Percentiles rank a stretch among this genome's conserved stretches.
These are phyloP conservation scores for Anguilla anguilla DNA, from an alignment of 2,797 vertebrate species.

Conservation along the genomic window DNA sequence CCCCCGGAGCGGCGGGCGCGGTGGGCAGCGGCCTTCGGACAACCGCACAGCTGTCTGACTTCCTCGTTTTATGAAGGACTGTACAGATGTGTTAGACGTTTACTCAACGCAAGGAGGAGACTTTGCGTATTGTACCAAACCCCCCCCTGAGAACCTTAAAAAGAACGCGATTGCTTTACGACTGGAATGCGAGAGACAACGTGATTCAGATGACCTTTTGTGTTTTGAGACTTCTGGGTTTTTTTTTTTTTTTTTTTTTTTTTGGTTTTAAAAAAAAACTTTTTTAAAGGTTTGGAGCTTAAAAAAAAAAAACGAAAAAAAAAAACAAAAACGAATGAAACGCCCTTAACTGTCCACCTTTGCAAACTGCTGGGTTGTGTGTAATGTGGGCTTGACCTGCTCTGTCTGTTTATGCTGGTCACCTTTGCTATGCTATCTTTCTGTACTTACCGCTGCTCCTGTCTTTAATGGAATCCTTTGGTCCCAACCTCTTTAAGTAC, in stretches of 20 bases:
- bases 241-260: constrained; percentile 31
- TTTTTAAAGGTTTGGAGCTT: constrained; percentile 6
- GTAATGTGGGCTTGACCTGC: constrained; percentile 13
- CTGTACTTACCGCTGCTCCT: constrained; percentile 25
- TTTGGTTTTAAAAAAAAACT: constrained; percentile 19
- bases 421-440: constrained; percentile 12
- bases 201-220: constrained; percentile 29
- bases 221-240: constrained; percentile 28
- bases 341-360: constrained; percentile 35
- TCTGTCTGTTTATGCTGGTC: constrained; percentile 41
- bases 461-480: constrained; percentile 23
- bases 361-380: constrained; percentile 15
- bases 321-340: constrained; percentile 7
- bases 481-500: not conserved
- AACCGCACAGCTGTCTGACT: too few species aligned
- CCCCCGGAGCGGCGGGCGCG: not conserved
- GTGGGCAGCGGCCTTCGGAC: not conserved
- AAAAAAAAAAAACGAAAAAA: not conserved
- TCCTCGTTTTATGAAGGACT: constrained; percentile 59
- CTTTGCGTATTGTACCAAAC: constrained; percentile 39
- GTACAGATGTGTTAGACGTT: constrained; percentile 45
- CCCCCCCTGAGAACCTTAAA: constrained; percentile 31
- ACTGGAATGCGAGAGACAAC: constrained; percentile 39
- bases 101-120: constrained; percentile 40
- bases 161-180: constrained; percentile 41